phyloP scores from a whole-genome alignment of 37 sponge, comb jelly and placozoan species.

The Crambe crambe region DNA sequence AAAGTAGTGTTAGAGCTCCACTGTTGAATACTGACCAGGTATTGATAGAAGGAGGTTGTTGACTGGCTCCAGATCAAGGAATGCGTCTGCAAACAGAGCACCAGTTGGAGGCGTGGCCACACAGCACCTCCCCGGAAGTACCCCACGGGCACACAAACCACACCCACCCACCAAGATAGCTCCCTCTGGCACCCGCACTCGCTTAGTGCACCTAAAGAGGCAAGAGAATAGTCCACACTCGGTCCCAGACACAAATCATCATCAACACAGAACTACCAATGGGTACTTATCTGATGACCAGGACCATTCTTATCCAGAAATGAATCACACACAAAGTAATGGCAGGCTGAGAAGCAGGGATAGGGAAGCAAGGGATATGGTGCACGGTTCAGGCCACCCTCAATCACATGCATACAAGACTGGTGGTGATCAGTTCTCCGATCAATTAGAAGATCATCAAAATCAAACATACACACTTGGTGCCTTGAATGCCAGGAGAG shows the following conservation, averaged over 20 bases:
- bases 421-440: background rate
- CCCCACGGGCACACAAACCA: constrained; percentile 2
- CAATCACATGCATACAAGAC: background rate
- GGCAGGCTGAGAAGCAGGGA: background rate
- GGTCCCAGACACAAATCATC: background rate
- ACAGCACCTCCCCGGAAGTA: constrained; percentile 13
- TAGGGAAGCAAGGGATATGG: background rate
- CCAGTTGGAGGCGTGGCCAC: background rate
- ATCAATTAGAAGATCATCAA: background rate
- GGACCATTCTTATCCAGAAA: background rate
- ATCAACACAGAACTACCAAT: background rate
- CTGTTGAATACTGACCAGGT: no score
- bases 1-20: no score
- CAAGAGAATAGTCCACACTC: background rate
- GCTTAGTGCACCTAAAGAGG: background rate
- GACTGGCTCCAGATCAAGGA: background rate
- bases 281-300: background rate
- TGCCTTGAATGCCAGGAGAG: background rate
- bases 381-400: background rate
- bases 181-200: background rate
- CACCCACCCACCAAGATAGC: constrained; percentile 3
- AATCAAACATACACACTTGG: no score
- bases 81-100: no score
- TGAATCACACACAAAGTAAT: background rate
- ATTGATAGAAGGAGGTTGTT: background rate